Evolutionary conservation across 2,888 invertebrate species (phyloP).

Genomic region (Leptopilina myrica): DNA sequence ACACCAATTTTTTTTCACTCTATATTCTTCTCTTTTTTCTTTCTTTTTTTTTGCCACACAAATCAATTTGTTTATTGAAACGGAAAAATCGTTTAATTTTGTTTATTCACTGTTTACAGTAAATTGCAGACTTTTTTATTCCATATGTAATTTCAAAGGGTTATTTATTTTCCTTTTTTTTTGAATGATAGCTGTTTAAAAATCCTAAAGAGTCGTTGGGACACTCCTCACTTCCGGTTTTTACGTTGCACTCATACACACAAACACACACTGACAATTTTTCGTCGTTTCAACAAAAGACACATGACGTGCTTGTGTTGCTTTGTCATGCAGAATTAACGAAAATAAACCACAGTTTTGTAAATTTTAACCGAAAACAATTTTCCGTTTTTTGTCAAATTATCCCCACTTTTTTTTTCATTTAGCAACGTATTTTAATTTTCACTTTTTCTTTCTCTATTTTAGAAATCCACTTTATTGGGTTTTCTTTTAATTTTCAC

Average conservation of each 20-base stretch:
- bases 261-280: background rate
- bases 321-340: slow-evolving; percentile 24
- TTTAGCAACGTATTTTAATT: background rate
- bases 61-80: background rate
- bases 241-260: background rate
- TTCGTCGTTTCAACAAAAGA: slow-evolving; percentile 35
- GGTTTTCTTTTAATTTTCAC: too few species aligned
- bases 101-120: background rate
- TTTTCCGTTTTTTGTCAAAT: background rate
- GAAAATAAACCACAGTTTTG: background rate
- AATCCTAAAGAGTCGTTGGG: slow-evolving; percentile 20
- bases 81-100: background rate
- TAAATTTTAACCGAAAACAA: background rate
- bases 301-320: slow-evolving; percentile 10
- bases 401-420: background rate
- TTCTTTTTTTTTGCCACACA: background rate
- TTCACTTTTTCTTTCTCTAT: too few species aligned
- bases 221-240: slow-evolving; percentile 42
- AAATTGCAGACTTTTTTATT: background rate
- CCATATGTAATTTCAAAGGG: background rate
- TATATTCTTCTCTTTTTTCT: too few species aligned
- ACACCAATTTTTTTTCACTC: background rate
- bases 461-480: too few species aligned
- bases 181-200: background rate
- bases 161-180: background rate